phyloP scores from a whole-genome alignment of 2,797 vertebrate genomes.

The Coluber constrictor region DNA sequence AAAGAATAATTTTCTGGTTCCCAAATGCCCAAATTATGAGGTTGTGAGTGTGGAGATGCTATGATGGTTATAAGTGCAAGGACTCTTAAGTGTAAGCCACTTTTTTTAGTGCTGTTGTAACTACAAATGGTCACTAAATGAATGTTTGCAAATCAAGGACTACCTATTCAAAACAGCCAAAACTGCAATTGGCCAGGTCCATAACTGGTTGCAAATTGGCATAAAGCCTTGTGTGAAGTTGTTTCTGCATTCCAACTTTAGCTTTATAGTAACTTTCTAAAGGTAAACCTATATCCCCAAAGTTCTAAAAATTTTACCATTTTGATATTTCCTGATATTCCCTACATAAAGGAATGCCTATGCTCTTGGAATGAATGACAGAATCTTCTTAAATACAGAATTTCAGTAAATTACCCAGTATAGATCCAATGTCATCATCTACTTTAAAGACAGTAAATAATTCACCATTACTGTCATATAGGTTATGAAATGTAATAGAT shows the following conservation, averaged over 20 bases:
- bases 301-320: background rate
- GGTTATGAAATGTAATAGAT: background rate
- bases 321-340: background rate
- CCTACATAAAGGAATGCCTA: background rate
- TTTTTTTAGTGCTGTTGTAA: background rate
- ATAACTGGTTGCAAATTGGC: background rate
- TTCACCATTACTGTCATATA: background rate
- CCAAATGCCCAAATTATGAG: background rate
- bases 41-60: background rate
- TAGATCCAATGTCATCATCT: background rate
- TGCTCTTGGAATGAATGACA: background rate
- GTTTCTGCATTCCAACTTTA: background rate
- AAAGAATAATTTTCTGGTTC: too few relatives aligned
- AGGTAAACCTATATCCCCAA: background rate
- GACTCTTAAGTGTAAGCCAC: background rate
- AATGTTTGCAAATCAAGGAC: background rate
- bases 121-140: background rate
- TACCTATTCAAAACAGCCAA: background rate
- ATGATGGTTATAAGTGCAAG: background rate
- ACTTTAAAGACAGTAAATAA: background rate
- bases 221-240: background rate
- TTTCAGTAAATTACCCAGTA: background rate
- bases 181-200: background rate
- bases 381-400: background rate
- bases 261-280: background rate